Evolutionary conservation across 1,140 invertebrate species (phyloP).

Genomic region (Venturia canescens): DNA sequence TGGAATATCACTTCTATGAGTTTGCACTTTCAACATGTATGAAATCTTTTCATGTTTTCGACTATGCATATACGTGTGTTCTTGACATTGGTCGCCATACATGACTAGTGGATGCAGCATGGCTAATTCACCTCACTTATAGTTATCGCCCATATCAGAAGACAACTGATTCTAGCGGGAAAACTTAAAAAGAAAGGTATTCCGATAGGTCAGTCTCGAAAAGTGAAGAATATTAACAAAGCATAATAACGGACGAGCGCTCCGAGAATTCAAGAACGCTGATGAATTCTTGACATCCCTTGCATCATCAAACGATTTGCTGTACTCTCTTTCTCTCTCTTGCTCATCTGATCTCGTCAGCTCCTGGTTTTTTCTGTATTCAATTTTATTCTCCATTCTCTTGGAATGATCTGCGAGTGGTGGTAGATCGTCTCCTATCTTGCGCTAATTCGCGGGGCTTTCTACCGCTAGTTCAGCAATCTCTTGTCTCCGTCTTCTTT

Average conservation of each 20-base stretch:
- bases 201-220: too few relatives aligned
- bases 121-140: too few relatives aligned
- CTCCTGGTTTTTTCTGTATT: neutral
- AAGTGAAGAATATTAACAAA: constrained; percentile 33
- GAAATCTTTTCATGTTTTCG: too few relatives aligned
- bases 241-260: neutral
- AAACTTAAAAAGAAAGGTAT: too few relatives aligned
- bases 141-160: too few relatives aligned
- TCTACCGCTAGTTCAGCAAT: constrained; percentile 30
- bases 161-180: too few relatives aligned
- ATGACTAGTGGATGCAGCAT: too few relatives aligned
- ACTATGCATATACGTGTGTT: too few relatives aligned
- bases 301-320: neutral
- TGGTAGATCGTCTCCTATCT: neutral
- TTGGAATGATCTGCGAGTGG: neutral
- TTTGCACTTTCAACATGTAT: too few relatives aligned
- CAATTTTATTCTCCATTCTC: constrained; percentile 19
- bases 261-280: constrained; percentile 7
- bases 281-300: constrained; percentile 18
- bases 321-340: neutral
- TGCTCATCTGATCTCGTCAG: neutral
- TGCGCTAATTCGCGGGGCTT: constrained; percentile 31
- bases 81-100: too few relatives aligned
- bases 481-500: constrained; percentile 56
- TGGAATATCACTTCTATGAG: neutral